Evolutionary conservation across 2,797 vertebrate species (phyloP).

Genomic region (Pseudocheirus occidentalis): DNA sequence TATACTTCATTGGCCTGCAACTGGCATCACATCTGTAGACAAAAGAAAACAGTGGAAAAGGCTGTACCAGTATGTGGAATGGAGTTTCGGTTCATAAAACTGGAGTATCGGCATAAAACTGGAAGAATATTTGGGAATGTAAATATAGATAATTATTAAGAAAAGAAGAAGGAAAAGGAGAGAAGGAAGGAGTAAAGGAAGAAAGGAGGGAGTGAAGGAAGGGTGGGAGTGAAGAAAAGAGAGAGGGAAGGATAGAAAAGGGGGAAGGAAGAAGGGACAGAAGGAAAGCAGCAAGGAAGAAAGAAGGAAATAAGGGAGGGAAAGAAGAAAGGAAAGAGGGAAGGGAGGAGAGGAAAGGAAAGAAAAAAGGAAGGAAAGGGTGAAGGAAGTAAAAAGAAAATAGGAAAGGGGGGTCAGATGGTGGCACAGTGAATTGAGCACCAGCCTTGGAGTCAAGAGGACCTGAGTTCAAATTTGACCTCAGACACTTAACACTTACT

Average conservation of each 20-base stretch:
- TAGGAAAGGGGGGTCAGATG: no score
- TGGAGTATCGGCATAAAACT: neutral
- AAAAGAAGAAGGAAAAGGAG: neutral
- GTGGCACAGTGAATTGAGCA: no score
- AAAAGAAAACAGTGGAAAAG: neutral
- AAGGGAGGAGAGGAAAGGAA: neutral
- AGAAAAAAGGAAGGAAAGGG: no score
- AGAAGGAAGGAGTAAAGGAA: fast-evolving
- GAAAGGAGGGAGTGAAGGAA: neutral
- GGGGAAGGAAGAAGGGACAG: fast-evolving
- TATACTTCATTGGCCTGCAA: neutral
- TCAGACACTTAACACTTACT: no score
- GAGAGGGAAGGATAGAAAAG: neutral
- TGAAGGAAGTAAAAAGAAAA: no score
- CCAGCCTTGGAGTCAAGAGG: no score
- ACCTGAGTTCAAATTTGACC: no score
- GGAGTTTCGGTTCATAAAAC: neutral
- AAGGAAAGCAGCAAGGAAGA: neutral
- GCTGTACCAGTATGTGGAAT: neutral
- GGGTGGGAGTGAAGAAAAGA: neutral
- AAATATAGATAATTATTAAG: neutral
- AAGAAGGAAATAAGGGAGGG: neutral
- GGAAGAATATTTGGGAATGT: neutral
- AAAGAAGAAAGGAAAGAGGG: no score
- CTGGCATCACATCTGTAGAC: neutral